phyloP scores from a whole-genome alignment of 2,888 invertebrate genomes.

The Caenorhabditis angaria region DNA sequence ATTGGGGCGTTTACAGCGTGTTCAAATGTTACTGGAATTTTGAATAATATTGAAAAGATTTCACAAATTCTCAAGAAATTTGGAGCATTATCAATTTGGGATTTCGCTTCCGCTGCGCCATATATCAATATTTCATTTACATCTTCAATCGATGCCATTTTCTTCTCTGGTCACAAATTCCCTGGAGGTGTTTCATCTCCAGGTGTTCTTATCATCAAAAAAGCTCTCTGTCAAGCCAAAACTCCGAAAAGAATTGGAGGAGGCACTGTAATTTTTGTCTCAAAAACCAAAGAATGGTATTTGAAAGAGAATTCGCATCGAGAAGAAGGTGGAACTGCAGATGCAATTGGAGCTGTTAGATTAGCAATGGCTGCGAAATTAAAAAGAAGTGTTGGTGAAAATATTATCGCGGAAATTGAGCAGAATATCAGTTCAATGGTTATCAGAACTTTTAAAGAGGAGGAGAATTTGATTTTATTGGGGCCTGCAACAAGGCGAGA shows the following conservation, averaged over 20 bases:
- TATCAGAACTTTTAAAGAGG: background rate
- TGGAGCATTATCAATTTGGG: conserved; percentile 87
- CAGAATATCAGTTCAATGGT: background rate
- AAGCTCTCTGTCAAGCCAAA: conserved; percentile 76
- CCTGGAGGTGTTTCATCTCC: conserved; percentile 89
- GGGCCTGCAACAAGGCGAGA: conserved; percentile 70
- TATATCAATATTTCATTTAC: conserved; percentile 85
- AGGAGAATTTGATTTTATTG: conserved; percentile 16
- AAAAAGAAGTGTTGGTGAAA: conserved; percentile 82
- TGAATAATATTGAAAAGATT: conserved; percentile 84
- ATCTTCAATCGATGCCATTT: conserved; percentile 86
- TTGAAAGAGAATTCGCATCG: conserved; percentile 74
- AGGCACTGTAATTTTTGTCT: conserved; percentile 77
- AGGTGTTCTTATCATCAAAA: conserved; percentile 79
- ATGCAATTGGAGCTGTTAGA: conserved; percentile 78
- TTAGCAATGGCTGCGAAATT: conserved; percentile 87
- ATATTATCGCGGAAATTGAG: conserved; percentile 79
- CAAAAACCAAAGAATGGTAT: conserved; percentile 75
- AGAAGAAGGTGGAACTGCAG: conserved; percentile 60
- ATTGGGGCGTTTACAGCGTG: conserved; percentile 88
- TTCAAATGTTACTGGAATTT: conserved; percentile 87
- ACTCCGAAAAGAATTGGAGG: conserved; percentile 76
- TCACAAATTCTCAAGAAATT: conserved; percentile 83
- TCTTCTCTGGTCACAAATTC: conserved; percentile 89
- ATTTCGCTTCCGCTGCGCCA: conserved; percentile 85